phyloP scores from a whole-genome alignment of 2,797 vertebrate genomes.

The Sciurus carolinensis region DNA sequence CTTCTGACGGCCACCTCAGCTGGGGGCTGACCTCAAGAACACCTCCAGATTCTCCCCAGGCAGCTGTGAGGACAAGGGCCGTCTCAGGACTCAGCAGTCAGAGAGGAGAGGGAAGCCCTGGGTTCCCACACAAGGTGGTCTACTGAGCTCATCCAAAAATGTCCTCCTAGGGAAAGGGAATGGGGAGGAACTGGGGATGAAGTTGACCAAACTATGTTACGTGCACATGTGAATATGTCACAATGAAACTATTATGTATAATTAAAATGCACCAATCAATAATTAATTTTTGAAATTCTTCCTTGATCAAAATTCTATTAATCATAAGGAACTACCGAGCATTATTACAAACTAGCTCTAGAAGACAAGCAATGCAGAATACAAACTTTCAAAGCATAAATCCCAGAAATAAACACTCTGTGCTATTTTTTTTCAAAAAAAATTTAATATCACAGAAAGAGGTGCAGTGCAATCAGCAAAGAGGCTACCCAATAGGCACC shows the following conservation, averaged over 20 bases:
- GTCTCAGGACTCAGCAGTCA: not conserved
- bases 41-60: no score
- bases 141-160: not conserved
- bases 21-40: not conserved
- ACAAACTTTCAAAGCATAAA: not conserved
- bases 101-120: not conserved
- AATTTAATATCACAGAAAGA: slow-evolving; percentile 79
- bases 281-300: not conserved
- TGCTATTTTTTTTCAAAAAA: slow-evolving; percentile 55
- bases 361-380: not conserved
- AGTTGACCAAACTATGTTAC: no score
- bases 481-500: not conserved
- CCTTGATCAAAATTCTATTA: not conserved
- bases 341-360: not conserved
- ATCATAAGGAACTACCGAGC: not conserved
- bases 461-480: not conserved
- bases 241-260: no score
- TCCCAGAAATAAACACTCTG: slow-evolving; percentile 48
- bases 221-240: no score
- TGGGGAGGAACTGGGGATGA: no score
- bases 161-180: not conserved
- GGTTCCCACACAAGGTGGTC: fast-evolving
- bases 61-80: not conserved
- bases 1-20: not conserved
- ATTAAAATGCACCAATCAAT: no score